These are phyloP conservation scores for Chloroclysta siterata DNA, from an alignment of 2,888 invertebrate species.

Conservation along the genomic window DNA sequence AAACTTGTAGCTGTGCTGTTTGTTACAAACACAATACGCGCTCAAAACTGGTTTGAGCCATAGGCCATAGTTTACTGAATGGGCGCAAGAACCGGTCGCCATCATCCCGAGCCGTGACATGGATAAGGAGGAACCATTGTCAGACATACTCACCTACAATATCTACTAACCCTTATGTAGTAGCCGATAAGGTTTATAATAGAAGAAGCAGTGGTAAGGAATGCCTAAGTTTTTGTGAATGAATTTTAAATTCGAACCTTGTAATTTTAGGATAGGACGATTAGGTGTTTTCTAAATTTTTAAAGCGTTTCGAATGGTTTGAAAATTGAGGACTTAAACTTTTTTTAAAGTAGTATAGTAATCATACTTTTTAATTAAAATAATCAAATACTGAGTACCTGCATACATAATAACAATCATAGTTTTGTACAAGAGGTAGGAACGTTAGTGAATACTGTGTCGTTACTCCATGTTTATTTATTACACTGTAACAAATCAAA, in stretches of 20 bases:
- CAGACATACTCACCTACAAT: conserved; percentile 1
- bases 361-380: too few species aligned
- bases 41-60: conserved; percentile 27
- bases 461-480: too few species aligned
- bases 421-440: too few species aligned
- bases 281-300: conserved; percentile 4
- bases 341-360: too few species aligned
- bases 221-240: conserved; percentile 36
- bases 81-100: conserved; percentile 34
- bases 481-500: too few species aligned
- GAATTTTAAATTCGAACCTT: conserved; percentile 16
- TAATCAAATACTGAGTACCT: too few species aligned
- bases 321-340: background rate
- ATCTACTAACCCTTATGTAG: background rate
- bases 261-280: conserved; percentile 6
- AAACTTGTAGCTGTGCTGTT: conserved; percentile 15
- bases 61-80: conserved; percentile 37
- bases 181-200: conserved; percentile 5
- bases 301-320: background rate
- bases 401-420: too few species aligned
- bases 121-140: conserved; percentile 34
- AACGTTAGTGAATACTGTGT: too few species aligned
- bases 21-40: conserved; percentile 16
- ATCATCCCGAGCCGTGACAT: conserved; percentile 29
- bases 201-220: background rate